A percentile compares a stretch with the other conserved stretches of the same genome.
Conservation (phyloP, 1,140 invertebrate genomes). For the Calycopis cecrops region DNA sequence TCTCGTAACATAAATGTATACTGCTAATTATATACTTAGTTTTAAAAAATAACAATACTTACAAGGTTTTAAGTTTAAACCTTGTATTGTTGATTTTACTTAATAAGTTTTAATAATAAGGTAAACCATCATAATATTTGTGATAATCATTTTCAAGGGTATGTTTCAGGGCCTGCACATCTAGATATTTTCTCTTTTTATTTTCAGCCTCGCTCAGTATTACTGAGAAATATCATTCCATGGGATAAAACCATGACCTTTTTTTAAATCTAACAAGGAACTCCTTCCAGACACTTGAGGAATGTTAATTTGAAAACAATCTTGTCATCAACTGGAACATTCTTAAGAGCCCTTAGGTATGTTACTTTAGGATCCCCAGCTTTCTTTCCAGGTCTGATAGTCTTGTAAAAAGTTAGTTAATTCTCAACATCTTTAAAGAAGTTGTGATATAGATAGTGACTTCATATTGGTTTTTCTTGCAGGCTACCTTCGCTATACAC, state of each 20-base stretch:
- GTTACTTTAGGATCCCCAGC: not conserved
- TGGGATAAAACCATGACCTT: not conserved
- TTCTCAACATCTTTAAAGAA: not conserved
- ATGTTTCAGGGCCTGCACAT: not conserved
- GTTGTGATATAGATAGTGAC: not conserved
- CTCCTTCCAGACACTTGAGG: not conserved
- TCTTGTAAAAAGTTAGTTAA: not conserved
- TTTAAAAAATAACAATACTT: too few species aligned
- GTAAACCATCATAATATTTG: not conserved
- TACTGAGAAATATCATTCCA: not conserved
- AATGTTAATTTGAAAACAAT: not conserved
- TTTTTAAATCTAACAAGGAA: not conserved
- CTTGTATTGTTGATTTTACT: too few species aligned
- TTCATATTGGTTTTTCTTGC: not conserved
- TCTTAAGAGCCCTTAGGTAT: not conserved
- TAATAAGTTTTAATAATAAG: too few species aligned
- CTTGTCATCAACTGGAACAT: not conserved
- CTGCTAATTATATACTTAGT: too few species aligned
- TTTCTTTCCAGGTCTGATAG: not conserved
- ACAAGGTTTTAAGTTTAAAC: too few species aligned
- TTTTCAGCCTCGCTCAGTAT: not conserved
- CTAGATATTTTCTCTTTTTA: not conserved
- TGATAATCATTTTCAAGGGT: not conserved
- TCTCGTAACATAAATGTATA: too few species aligned
- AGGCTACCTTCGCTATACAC: not conserved